phyloP scores from a whole-genome alignment of 2,797 vertebrate genomes.

The Peromyscus melanophrys region DNA sequence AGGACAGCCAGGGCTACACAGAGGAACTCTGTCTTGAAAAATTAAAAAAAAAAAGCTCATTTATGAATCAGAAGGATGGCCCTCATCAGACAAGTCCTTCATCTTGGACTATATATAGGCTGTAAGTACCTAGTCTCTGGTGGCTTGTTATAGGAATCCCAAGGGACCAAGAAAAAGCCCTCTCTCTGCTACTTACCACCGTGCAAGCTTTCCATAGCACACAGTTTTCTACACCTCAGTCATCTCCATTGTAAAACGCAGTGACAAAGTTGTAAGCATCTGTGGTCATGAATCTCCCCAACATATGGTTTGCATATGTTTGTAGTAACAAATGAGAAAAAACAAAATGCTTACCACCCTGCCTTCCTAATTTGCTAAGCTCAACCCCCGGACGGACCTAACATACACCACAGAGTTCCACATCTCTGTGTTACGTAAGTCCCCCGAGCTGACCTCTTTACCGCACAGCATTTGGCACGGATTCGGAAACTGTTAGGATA shows the following conservation, averaged over 20 bases:
- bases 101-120: not conserved
- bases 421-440: not conserved
- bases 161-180: not conserved
- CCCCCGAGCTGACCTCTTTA: not conserved
- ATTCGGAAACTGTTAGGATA: not conserved
- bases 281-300: not conserved
- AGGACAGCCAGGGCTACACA: no score
- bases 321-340: not conserved
- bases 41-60: not conserved
- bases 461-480: not conserved
- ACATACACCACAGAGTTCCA: not conserved
- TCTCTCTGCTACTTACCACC: not conserved
- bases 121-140: not conserved
- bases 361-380: not conserved
- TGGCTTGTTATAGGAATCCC: not conserved
- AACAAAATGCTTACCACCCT: not conserved
- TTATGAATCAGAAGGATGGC: not conserved
- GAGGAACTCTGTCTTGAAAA: no score
- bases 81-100: not conserved
- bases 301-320: not conserved
- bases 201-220: not conserved
- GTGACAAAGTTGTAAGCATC: not conserved
- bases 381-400: not conserved
- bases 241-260: not conserved
- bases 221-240: not conserved